Percentiles rank a stretch among this genome's conserved stretches.
These are phyloP conservation scores for Portunus trituberculatus DNA, from an alignment of 1,140 invertebrate species.

Conservation along the genomic window DNA sequence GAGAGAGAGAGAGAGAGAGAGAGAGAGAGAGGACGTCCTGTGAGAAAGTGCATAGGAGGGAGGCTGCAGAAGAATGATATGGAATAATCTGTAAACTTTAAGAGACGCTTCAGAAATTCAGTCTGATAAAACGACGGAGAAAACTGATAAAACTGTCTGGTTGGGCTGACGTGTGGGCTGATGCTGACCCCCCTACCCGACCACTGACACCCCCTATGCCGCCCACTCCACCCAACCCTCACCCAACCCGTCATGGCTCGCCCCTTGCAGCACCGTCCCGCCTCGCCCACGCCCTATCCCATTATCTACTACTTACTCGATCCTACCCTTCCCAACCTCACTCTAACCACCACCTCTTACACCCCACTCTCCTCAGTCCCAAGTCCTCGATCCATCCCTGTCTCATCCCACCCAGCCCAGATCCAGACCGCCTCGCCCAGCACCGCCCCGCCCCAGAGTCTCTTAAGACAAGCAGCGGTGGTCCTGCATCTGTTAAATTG, in stretches of 20 bases:
- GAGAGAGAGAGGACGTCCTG: background rate
- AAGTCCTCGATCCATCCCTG: background rate
- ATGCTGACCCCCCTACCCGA: background rate
- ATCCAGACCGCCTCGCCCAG: too few species aligned
- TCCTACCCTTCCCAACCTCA: background rate
- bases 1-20: background rate
- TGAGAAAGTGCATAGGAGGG: background rate
- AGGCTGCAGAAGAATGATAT: background rate
- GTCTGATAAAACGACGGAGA: background rate
- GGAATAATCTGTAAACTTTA: background rate
- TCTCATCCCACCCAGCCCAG: background rate
- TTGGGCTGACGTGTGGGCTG: background rate
- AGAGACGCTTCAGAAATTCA: conserved; percentile 11
- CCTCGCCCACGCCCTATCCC: background rate
- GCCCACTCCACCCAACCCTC: background rate
- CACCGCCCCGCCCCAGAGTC: too few species aligned
- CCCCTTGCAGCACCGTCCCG: background rate
- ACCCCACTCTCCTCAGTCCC: background rate
- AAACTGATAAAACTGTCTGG: background rate
- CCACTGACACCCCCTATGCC: background rate
- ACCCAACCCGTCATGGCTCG: background rate
- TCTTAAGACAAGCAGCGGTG: background rate
- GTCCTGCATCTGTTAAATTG: conserved; percentile 1
- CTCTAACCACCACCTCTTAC: background rate
- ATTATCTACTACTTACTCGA: background rate